These are phyloP conservation scores for Darevskia nairensis DNA, from an alignment of 2,797 vertebrate genomes.

Conservation along the genomic window DNA sequence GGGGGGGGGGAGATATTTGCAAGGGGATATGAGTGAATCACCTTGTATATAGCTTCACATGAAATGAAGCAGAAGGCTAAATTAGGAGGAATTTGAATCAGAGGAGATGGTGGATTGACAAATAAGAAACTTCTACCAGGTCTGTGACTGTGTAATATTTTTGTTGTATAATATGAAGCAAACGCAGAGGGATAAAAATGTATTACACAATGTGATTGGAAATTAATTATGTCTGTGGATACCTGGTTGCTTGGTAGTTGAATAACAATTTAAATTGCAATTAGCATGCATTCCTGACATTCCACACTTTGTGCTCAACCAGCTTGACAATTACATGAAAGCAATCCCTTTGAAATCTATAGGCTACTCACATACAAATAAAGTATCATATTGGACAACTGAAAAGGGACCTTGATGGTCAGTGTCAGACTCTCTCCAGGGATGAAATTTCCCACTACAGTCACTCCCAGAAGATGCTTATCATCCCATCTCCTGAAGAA, in stretches of 20 bases:
- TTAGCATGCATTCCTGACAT: conserved; percentile 19
- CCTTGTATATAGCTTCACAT: neutral
- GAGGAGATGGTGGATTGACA: neutral
- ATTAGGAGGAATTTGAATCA: neutral
- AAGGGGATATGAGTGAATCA: neutral
- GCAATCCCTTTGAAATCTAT: neutral
- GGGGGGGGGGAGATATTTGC: no score
- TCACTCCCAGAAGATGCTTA: neutral
- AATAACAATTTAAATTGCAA: conserved; percentile 10
- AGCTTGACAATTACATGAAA: neutral
- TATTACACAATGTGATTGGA: conserved; percentile 17
- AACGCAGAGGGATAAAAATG: neutral
- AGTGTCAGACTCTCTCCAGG: neutral
- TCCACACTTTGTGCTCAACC: conserved; percentile 8
- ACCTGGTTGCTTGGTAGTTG: neutral
- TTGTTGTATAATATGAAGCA: neutral
- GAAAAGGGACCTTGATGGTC: neutral
- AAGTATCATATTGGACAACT: neutral
- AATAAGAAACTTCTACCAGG: neutral
- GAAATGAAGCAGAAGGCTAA: neutral
- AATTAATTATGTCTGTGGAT: neutral
- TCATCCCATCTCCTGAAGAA: neutral
- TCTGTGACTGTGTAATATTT: neutral
- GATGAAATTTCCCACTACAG: neutral
- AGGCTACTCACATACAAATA: neutral